Evolutionary conservation across 2,888 invertebrate genomes (phyloP), one percentile per base, ranked within the genome.

Genomic region (Hirudinaria manillensis): DNA sequence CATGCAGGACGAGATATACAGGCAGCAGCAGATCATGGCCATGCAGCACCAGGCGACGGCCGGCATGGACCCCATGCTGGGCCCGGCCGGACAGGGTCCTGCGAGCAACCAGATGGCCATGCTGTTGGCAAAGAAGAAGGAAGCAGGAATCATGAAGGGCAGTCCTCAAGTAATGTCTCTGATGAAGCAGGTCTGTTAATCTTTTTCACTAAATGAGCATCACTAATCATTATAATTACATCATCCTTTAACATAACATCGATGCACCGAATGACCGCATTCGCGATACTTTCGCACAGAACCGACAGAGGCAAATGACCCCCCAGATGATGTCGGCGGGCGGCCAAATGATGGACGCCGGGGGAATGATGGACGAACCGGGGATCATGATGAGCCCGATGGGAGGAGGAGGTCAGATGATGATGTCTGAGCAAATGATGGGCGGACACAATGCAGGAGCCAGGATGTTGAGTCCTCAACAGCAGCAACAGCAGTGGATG

Each of bases 11-110:
- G 74, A 76, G 32, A 56, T 70, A 21, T 70, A 76, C 65, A 68
- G 56, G 45, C 74, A 61, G 45, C 74, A 61, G 34, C 65, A 53
- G 36, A 67, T 65, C 36, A 19, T 70, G 4, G 51, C 67, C 53
- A 70, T 67, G 55, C 65, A 75, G 24, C 78, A 78, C 45, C 77
- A 70, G 70, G 65, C 75, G 73, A 74, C 29, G 24, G 38, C 32
- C 6, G 66, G 24, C 3, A 24, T 68, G 66, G 67, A 53, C 53
- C 65, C 61, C 36, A 75, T 75, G 70, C 34, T 38, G 16, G 56
- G 68, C 7, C 61, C 56, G 24, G 16, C 70, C 2, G 66, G 45
- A 7, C 45, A 36, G 0, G 56, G 73, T 34, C 16, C 68, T 3
- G 72, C 73, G 7, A 67, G 68, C 51, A 76, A 76, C 32, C 76